Conservation (phyloP, 2,797 vertebrate species). For the Hydrocynus forskahlii region DNA sequence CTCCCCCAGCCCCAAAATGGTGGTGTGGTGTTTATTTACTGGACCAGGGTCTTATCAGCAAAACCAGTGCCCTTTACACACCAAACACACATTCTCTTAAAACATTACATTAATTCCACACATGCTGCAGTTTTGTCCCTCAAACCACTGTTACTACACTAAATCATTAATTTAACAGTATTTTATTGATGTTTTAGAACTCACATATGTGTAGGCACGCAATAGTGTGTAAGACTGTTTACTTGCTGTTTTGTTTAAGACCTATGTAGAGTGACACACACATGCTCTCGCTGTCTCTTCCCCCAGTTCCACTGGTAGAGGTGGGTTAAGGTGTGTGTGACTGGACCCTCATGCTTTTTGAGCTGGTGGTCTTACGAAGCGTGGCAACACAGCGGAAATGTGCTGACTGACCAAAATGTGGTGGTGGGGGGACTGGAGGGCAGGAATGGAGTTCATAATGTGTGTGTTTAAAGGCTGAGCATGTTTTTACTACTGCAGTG, state of each 20-base stretch:
- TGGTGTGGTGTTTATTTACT: constrained; percentile 24
- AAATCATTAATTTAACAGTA: no score
- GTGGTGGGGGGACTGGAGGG: not conserved
- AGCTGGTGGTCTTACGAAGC: constrained; percentile 2
- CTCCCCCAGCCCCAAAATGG: constrained; percentile 10
- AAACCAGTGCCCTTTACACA: not conserved
- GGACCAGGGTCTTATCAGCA: constrained; percentile 11
- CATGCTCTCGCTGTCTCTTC: constrained; percentile 17
- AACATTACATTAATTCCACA: not conserved
- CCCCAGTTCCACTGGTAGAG: not conserved
- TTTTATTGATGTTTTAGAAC: no score
- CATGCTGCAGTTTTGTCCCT: no score
- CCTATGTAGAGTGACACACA: not conserved
- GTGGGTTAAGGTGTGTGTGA: not conserved
- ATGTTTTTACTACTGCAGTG: not conserved
- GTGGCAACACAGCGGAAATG: constrained; percentile 20
- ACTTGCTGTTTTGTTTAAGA: not conserved
- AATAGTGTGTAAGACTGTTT: no score
- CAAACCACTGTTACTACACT: no score
- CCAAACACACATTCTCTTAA: constrained; percentile 4
- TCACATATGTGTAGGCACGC: no score
- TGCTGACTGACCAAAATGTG: constrained; percentile 31
- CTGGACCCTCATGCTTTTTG: constrained; percentile 11
- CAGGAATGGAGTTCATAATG: not conserved
- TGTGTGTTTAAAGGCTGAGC: not conserved